Conservation (phyloP, 2,113 vertebrate genomes). For the Hyperoodon ampullatus region DNA sequence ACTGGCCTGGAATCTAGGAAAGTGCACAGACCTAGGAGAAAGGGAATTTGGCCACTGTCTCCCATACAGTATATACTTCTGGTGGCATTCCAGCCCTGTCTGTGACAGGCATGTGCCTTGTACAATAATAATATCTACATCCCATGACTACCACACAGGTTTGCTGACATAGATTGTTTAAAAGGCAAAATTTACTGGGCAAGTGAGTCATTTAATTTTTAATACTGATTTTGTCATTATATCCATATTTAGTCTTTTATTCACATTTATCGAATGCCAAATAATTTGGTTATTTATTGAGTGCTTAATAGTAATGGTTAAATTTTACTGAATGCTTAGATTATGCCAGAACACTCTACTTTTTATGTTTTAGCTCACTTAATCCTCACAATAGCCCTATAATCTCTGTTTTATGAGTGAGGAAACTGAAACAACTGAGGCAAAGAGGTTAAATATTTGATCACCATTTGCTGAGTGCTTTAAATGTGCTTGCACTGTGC, state of each 20-base stretch:
- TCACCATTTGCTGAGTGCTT: neutral
- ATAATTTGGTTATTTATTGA: neutral
- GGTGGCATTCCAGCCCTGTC: neutral
- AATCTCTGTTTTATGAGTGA: neutral
- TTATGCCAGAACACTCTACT: neutral
- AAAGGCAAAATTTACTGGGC: neutral
- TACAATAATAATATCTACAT: neutral
- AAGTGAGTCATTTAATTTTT: slow-evolving; percentile 11
- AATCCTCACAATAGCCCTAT: neutral
- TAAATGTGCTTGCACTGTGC: neutral
- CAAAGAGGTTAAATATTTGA: neutral
- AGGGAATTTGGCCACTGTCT: neutral
- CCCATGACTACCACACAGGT: neutral
- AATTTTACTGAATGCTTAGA: slow-evolving; percentile 24
- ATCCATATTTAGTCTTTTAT: neutral
- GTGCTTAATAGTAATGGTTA: neutral
- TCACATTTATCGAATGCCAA: neutral
- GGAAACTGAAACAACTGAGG: neutral
- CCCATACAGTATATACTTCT: neutral
- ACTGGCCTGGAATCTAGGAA: neutral
- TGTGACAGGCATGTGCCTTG: neutral
- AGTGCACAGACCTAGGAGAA: neutral
- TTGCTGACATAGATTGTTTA: neutral
- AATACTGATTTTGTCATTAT: slow-evolving; percentile 7
- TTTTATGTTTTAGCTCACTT: neutral